phyloP scores from a whole-genome alignment of 53 echinoderm and acorn worm genomes.

The Arbacia lixula region DNA sequence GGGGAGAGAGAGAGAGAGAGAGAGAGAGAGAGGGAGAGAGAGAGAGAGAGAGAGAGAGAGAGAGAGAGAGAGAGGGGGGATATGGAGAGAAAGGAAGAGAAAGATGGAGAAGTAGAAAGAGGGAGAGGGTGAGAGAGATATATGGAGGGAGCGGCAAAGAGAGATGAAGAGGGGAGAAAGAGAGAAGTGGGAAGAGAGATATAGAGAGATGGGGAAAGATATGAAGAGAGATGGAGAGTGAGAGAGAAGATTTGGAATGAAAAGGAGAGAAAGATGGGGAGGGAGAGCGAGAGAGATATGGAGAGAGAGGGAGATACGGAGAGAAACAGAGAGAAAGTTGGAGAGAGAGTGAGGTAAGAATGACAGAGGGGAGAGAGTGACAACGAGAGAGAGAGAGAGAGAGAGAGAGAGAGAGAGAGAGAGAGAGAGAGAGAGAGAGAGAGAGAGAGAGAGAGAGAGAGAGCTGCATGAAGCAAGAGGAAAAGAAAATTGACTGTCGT shows the following conservation, averaged over 20 bases:
- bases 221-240: neutral
- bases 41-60: neutral
- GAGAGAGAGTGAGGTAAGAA: neutral
- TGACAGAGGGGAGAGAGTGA: neutral
- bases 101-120: neutral
- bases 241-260: neutral
- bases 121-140: neutral
- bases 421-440: neutral
- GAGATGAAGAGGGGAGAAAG: neutral
- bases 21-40: neutral
- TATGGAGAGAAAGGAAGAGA: neutral
- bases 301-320: neutral
- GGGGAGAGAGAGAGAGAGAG: neutral
- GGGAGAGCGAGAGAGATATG: neutral
- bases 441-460: neutral
- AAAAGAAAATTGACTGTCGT: neutral
- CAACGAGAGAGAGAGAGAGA: neutral
- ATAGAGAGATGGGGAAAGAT: neutral
- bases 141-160: neutral
- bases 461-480: neutral
- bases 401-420: conserved; percentile 7
- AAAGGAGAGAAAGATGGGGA: neutral
- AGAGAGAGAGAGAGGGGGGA: neutral
- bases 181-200: neutral
- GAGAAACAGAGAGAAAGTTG: neutral